Evolutionary conservation across 2,797 vertebrate genomes (phyloP), one percentile per base, ranked within the genome.

Genomic region (Malacoraja senta): DNA sequence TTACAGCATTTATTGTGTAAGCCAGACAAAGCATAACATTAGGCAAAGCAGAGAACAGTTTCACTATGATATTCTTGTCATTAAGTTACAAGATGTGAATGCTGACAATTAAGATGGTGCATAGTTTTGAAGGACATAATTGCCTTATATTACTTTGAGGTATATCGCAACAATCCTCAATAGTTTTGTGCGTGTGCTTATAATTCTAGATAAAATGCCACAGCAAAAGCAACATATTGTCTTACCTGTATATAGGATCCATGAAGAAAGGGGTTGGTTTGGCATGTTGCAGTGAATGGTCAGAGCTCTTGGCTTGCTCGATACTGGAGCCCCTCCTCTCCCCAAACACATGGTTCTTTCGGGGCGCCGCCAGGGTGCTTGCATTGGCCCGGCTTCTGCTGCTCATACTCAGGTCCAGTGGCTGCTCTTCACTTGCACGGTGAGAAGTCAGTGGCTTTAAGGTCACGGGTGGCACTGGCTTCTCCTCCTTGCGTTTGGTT

Each of bases 221-320:
- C 15, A 68, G 8, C 93, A 68, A 68, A 83, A n/a, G 83, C 63
- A 93, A 61, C 78, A 93, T 79, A 61, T 68, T 80, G 83, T 44
- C 78, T 96, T 99, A 99, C 99, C 99, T 99, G 97, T 99, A 99
- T 93, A 99, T 99, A 53, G 99, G 99, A 95, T 99, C 99, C 99
- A 99, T 99, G 95, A 99, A 99, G 97, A 99, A 99, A 0, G 99
- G 99, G 3, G 98, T 99, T 58, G 99, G 98, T 94, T 98, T 97
- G 94, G 99, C 98, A 1, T 99, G 99, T 95, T 99, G 99, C 95
- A 99, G 96, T 88, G 98, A 98, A 76, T 97, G 96, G 93, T 99
- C 98, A 0, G 97, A 95, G 13, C 96, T 94, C 94, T 98, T 97
- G 93, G 98, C 97, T n/a, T 96, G 95, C 68, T 98, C 97, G 0